phyloP scores from a whole-genome alignment of 2,797 vertebrate genomes.

The Pseudotriccus pelzelni region DNA sequence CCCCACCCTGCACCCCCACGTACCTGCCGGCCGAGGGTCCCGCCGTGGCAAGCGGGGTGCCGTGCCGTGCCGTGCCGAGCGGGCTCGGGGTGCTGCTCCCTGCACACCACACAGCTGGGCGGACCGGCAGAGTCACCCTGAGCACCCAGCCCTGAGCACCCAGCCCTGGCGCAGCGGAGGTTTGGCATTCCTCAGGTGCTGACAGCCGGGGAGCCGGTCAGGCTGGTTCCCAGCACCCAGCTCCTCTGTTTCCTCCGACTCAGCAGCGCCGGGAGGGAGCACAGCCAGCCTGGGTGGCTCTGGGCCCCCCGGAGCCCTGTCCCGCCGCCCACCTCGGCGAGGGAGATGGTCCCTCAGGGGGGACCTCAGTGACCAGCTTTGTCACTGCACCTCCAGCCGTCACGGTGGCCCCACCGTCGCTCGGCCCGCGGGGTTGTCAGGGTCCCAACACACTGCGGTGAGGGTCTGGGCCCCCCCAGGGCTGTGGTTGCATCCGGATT shows the following conservation, averaged over 20 bases:
- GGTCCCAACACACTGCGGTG: rapidly evolving
- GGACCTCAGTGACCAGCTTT: background rate
- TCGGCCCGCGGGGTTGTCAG: rapidly evolving
- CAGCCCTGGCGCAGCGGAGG: constrained; percentile 50
- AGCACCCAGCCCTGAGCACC: constrained; percentile 64
- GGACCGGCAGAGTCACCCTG: constrained; percentile 64
- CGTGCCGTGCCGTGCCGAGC: background rate
- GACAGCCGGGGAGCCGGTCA: constrained; percentile 74
- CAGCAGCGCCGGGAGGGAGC: constrained; percentile 20
- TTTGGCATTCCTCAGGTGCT: constrained; percentile 74
- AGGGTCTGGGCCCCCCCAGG: background rate
- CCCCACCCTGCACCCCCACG: background rate
- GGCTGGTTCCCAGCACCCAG: constrained; percentile 64
- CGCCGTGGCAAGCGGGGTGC: background rate
- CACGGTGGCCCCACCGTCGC: rapidly evolving
- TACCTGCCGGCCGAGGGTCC: constrained; percentile 12
- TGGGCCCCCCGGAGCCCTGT: background rate
- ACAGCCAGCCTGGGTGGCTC: background rate
- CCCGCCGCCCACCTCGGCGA: background rate
- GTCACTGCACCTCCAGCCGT: background rate
- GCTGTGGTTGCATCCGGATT: rapidly evolving
- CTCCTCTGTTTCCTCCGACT: constrained; percentile 6
- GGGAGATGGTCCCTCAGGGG: background rate
- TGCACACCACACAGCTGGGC: constrained; percentile 62
- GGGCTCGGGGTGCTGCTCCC: background rate